Conservation (phyloP, 2,888 invertebrate genomes). For the Erebia epiphron region DNA sequence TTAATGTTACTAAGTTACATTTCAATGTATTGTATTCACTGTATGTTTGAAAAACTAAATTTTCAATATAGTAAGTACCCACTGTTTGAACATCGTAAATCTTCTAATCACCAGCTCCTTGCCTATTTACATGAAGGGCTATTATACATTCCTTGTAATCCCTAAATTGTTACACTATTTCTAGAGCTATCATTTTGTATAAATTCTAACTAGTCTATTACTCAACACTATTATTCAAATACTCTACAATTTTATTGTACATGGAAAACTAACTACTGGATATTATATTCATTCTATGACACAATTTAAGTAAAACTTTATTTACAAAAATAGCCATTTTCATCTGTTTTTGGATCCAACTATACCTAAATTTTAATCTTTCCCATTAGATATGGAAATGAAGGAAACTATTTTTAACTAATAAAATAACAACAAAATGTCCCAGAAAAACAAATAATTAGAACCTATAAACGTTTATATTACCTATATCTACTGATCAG, state of each 20-base stretch:
- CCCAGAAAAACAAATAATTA: slow-evolving; percentile 18
- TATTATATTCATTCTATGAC: slow-evolving; percentile 75
- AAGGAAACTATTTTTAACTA: slow-evolving; percentile 44
- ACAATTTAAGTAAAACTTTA: slow-evolving; percentile 80
- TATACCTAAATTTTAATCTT: slow-evolving; percentile 56
- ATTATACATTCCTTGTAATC: slow-evolving; percentile 69
- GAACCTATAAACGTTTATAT: slow-evolving; percentile 21
- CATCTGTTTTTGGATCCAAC: slow-evolving; percentile 65
- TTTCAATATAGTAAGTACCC: neutral
- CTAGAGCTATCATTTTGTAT: slow-evolving; percentile 77
- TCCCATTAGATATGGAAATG: slow-evolving; percentile 51
- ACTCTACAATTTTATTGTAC: slow-evolving; percentile 81
- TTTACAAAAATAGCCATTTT: slow-evolving; percentile 80
- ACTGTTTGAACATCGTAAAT: neutral
- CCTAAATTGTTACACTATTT: slow-evolving; percentile 70
- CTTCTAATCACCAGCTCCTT: slow-evolving; percentile 8
- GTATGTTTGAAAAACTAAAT: neutral
- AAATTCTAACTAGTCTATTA: slow-evolving; percentile 78
- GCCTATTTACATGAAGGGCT: slow-evolving; percentile 56
- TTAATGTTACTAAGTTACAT: too few relatives aligned
- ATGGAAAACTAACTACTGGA: slow-evolving; percentile 79
- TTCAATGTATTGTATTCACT: too few relatives aligned
- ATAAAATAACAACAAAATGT: slow-evolving; percentile 34
- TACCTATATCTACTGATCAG: slow-evolving; percentile 10
- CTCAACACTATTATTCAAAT: slow-evolving; percentile 60